phyloP scores from a whole-genome alignment of 2,888 invertebrate species.

The Eumerus sabulonum region DNA sequence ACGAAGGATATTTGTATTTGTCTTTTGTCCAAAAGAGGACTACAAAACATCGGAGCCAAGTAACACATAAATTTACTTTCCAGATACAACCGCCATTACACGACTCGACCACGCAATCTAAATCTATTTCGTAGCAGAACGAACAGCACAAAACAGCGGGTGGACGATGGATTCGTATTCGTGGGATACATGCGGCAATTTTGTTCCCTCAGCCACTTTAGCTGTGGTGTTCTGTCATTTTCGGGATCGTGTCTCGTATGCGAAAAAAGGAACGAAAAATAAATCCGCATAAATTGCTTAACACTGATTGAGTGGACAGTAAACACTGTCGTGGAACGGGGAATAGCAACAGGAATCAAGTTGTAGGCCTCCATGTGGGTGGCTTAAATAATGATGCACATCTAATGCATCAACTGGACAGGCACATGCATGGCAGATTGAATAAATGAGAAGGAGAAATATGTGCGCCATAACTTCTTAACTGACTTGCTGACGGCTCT shows the following conservation, averaged over 20 bases:
- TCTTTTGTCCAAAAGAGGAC: slow-evolving; percentile 56
- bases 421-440: no score
- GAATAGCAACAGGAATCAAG: slow-evolving; percentile 20
- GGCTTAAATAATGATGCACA: slow-evolving; percentile 50
- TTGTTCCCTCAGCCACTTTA: slow-evolving; percentile 35
- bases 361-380: slow-evolving; percentile 44
- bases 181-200: slow-evolving; percentile 27
- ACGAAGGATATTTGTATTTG: slow-evolving; percentile 47
- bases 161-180: slow-evolving; percentile 42
- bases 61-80: slow-evolving; percentile 36
- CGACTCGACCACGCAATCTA: slow-evolving; percentile 44
- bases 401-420: slow-evolving; percentile 37
- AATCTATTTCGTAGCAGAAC: slow-evolving; percentile 21
- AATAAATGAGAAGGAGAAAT: neutral
- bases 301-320: slow-evolving; percentile 57
- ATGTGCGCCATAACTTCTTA: slow-evolving; percentile 41
- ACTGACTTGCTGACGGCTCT: slow-evolving; percentile 8
- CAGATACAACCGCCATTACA: no score
- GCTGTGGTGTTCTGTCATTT: slow-evolving; percentile 36
- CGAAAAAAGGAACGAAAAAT: slow-evolving; percentile 36
- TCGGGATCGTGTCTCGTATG: slow-evolving; percentile 38
- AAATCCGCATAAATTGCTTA: slow-evolving; percentile 58
- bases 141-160: slow-evolving; percentile 38
- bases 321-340: neutral
- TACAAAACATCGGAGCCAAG: slow-evolving; percentile 30